Evolutionary conservation across 2,113 vertebrate species (phyloP).

Genomic region (Boulengeromyrus knoepffleri): DNA sequence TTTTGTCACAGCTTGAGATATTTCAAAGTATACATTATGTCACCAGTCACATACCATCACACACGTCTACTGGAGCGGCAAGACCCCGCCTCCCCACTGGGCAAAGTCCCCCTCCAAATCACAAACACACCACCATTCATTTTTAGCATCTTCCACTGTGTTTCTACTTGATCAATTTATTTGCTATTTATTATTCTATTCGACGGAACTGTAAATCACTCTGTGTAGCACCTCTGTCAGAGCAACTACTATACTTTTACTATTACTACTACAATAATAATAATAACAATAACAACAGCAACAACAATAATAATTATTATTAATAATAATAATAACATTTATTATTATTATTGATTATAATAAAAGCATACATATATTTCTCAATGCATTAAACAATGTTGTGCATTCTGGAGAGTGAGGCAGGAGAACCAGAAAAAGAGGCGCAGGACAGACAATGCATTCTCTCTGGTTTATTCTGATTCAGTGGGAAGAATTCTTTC

Average conservation of each 20-base stretch:
- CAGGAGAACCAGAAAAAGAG: neutral
- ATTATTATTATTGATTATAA: too few species aligned
- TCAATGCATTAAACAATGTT: neutral
- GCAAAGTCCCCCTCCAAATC: neutral
- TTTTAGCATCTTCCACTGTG: neutral
- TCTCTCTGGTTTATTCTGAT: slow-evolving; percentile 71
- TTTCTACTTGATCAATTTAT: neutral
- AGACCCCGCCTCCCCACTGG: neutral
- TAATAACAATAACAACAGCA: neutral
- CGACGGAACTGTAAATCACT: neutral
- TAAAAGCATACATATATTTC: neutral
- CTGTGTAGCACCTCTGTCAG: neutral
- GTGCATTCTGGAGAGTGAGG: neutral
- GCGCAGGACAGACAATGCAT: slow-evolving; percentile 50
- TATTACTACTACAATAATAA: neutral
- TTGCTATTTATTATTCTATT: neutral
- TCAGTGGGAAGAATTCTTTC: slow-evolving; percentile 67
- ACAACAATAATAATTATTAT: neutral
- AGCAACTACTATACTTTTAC: neutral
- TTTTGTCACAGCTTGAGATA: neutral
- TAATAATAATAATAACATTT: too few species aligned
- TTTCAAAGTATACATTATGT: neutral
- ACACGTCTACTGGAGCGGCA: neutral
- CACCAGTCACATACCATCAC: neutral
- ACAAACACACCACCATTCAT: neutral